Conservation (phyloP, 2,113 vertebrate genomes). For the Oryzias javanicus region DNA sequence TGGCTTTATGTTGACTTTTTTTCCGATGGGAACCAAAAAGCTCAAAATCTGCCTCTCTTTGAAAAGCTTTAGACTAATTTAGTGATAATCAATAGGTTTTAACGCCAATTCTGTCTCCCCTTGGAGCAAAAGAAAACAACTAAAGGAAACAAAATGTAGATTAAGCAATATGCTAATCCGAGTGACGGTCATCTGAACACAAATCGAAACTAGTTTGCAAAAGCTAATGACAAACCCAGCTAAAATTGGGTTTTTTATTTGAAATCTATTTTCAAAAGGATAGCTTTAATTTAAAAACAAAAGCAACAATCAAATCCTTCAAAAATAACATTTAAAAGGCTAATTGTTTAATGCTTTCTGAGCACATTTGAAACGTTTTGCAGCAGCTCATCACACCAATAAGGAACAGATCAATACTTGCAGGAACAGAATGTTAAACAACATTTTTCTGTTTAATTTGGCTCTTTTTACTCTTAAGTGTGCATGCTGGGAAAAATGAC, state of each 20-base stretch:
- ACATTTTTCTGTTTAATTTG: slow-evolving; percentile 13
- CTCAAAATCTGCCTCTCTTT: no score
- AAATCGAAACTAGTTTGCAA: slow-evolving; percentile 38
- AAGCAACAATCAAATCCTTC: no score
- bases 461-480: slow-evolving; percentile 7
- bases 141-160: slow-evolving; percentile 28
- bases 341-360: no score
- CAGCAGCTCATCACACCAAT: slow-evolving; percentile 30
- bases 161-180: slow-evolving; percentile 46
- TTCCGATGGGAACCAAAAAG: no score
- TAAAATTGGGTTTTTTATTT: slow-evolving; percentile 19
- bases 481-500: slow-evolving; percentile 32
- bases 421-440: slow-evolving; percentile 11
- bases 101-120: neutral
- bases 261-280: no score
- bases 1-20: no score
- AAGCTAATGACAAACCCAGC: slow-evolving; percentile 12
- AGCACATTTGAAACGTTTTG: neutral
- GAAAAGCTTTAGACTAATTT: neutral
- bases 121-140: slow-evolving; percentile 12
- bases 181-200: slow-evolving; percentile 15
- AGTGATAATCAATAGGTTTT: slow-evolving; percentile 13
- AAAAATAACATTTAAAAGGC: no score
- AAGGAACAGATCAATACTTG: slow-evolving; percentile 55
- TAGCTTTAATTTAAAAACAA: no score